Conservation (phyloP, 2,888 invertebrate species). For the Meliscaeva auricollis region DNA sequence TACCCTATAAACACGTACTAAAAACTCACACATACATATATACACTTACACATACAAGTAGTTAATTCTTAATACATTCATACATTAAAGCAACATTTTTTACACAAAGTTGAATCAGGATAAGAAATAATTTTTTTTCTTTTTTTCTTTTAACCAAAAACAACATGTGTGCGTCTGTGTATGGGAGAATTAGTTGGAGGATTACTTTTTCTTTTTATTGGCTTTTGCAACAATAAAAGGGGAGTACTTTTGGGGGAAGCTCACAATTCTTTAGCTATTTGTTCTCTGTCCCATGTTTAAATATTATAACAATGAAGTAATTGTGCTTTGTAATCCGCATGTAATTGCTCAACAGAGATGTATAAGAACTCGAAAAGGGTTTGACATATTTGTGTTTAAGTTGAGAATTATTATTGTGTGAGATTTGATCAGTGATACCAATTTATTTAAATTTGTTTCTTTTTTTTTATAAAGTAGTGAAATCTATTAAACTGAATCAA, state of each 20-base stretch:
- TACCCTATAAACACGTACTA: not conserved
- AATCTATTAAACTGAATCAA: too few species aligned
- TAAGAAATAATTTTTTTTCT: not conserved
- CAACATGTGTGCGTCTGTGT: too few species aligned
- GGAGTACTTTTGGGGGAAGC: too few species aligned
- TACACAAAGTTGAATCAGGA: slow-evolving; percentile 7
- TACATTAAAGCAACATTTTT: not conserved
- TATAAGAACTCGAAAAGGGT: not conserved
- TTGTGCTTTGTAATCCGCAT: slow-evolving; percentile 24
- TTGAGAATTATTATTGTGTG: not conserved
- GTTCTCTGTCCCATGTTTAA: slow-evolving; percentile 2
- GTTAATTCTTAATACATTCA: not conserved
- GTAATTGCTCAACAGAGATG: slow-evolving; percentile 1
- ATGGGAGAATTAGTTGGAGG: too few species aligned
- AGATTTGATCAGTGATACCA: not conserved
- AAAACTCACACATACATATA: not conserved
- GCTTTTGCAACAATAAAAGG: too few species aligned
- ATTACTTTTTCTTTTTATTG: too few species aligned
- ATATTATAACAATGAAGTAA: slow-evolving; percentile 5
- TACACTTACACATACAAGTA: not conserved
- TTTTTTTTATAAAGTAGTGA: too few species aligned
- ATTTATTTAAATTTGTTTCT: not conserved
- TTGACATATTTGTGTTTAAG: slow-evolving; percentile 11
- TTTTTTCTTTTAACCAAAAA: too few species aligned
- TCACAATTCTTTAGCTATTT: not conserved